A percentile compares a stretch with the other conserved stretches of the same genome.
Conservation (phyloP, 2,888 invertebrate genomes). For the Brachyopa scutellaris region DNA sequence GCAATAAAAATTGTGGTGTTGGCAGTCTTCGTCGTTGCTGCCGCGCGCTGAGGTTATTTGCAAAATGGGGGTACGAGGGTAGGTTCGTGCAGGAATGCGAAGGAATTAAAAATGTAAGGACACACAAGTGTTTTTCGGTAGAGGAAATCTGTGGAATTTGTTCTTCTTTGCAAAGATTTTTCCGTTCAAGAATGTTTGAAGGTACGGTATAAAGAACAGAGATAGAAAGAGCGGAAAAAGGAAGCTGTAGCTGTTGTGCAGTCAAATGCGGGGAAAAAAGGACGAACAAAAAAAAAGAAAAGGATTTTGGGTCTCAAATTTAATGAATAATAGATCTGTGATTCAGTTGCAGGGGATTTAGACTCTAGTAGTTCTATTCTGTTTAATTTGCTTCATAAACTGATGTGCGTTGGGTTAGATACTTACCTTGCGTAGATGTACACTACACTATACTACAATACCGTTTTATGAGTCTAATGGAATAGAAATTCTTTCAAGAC, state of each 20-base stretch:
- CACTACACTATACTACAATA: too few species aligned
- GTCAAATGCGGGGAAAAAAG: too few species aligned
- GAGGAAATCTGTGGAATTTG: slow-evolving; percentile 60
- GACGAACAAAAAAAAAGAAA: too few species aligned
- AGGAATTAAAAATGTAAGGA: slow-evolving; percentile 70
- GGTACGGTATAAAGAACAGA: not conserved
- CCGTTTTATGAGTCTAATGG: too few species aligned
- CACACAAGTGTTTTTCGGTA: slow-evolving; percentile 52
- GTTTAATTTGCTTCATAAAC: too few species aligned
- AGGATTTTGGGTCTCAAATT: not conserved
- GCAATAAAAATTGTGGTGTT: slow-evolving; percentile 68
- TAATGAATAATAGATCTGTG: not conserved
- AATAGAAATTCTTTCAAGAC: too few species aligned
- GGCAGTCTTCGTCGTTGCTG: slow-evolving; percentile 29
- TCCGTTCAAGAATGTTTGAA: slow-evolving; percentile 41
- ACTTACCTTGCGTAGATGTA: too few species aligned
- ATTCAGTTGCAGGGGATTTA: too few species aligned
- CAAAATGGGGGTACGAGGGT: slow-evolving; percentile 1
- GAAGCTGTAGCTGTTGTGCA: too few species aligned
- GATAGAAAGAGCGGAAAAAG: too few species aligned
- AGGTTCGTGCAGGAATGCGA: slow-evolving; percentile 65
- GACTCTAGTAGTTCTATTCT: too few species aligned
- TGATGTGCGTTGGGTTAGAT: too few species aligned
- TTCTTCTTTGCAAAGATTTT: slow-evolving; percentile 35
- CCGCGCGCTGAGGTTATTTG: not conserved